These are phyloP conservation scores for Hystrix brachyura DNA, from an alignment of 2,113 vertebrate species.

Conservation along the genomic window DNA sequence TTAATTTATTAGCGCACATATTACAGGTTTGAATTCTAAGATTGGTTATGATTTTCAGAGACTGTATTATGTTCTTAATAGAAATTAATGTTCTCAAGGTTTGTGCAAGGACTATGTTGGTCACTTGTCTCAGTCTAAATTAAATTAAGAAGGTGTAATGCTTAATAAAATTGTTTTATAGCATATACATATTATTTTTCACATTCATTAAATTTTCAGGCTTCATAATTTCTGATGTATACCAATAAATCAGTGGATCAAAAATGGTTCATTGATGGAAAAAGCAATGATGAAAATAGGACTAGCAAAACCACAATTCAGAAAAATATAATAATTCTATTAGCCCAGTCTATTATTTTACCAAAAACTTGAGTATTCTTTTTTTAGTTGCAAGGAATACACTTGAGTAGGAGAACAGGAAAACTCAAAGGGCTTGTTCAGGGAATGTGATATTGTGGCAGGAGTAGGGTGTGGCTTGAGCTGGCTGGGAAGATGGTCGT, in stretches of 20 bases:
- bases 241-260: background rate
- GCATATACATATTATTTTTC: conserved; percentile 45
- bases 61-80: conserved; percentile 50
- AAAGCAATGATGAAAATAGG: conserved; percentile 39
- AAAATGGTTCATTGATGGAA: background rate
- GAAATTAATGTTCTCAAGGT: conserved; percentile 62
- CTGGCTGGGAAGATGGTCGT: too few relatives aligned
- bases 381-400: background rate
- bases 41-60: conserved; percentile 58
- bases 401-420: background rate
- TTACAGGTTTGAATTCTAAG: conserved; percentile 57
- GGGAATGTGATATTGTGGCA: too few relatives aligned
- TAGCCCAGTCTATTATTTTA: background rate
- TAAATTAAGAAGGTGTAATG: conserved; percentile 27
- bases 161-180: conserved; percentile 42
- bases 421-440: background rate
- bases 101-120: background rate
- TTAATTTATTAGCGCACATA: conserved; percentile 47
- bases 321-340: background rate
- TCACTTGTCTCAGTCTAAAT: conserved; percentile 34
- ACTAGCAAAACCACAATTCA: background rate
- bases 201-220: background rate
- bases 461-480: too few relatives aligned
- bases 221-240: conserved; percentile 1
- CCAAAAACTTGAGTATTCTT: background rate